Evolutionary conservation across 2,888 invertebrate species (phyloP), one percentile per base, ranked within the genome.

Genomic region (Tromatobia lineatoria): DNA sequence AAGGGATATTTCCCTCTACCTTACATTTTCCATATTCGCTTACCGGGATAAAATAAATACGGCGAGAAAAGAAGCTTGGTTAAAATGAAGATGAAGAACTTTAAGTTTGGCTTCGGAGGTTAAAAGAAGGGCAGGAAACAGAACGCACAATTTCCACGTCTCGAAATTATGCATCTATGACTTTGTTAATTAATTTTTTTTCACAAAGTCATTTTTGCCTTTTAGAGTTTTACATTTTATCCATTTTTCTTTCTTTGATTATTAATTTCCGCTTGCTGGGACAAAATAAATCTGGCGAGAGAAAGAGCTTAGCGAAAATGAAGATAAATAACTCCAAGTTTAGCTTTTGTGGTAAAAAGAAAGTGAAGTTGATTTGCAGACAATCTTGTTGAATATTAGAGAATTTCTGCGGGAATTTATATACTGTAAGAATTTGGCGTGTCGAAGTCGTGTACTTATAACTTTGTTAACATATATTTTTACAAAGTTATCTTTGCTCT

Each of bases 291-390:
- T 11, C n/a, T 0, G n/a, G 67, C 7, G 83, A 89, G 38, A 85
- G 93, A 90, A 88, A 90, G 89, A 85, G 94, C 54, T 87, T 93
- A 11, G 94, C 94, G 10, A 96, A 95, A 92, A 94, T 97, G 86
- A 95, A 96, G 85, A 94, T 95, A 90, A 98, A 97, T 91, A 96
- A 98, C 92, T 95, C 96, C 80, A 98, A 97, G 93, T 99, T 97
- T 94, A 99, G 99, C 0, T 99, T 97, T 94, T 99, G 99, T 45
- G 99, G 99, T 0, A 98, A 98, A 93, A 99, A 99, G 94, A 97
- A 93, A 91, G 83, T 90, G 83, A 89, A 29, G 10, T 23, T n/a
- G 47, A 10, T 11, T 52, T 20, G n/a, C n/a, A n/a, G n/a, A n/a
- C n/a, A n/a, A n/a, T n/a, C n/a, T n/a, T n/a, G 67, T 64, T 20